A percentile compares a stretch with the other conserved stretches of the same genome.
Evolutionary conservation across 2,113 vertebrate genomes (phyloP).

Genomic region (Motacilla alba): DNA sequence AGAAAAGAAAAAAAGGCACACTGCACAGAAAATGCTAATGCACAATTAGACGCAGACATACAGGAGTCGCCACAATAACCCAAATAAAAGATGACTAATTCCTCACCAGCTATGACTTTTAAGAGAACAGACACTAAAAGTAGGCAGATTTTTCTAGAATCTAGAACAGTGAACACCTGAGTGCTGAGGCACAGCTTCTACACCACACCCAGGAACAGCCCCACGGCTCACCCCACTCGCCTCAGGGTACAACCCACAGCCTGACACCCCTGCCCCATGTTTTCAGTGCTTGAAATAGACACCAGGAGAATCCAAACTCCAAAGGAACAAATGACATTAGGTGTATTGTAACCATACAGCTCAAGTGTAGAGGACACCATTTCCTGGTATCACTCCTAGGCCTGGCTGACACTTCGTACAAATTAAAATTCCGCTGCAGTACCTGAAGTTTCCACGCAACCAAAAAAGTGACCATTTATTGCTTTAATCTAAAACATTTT

Average conservation of each 20-base stretch:
- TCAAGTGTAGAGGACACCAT: not conserved
- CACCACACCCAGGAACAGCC: not conserved
- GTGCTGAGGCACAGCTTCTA: not conserved
- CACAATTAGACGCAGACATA: not conserved
- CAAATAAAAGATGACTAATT: not conserved
- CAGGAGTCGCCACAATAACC: not conserved
- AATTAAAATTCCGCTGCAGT: not conserved
- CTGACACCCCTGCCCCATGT: not conserved
- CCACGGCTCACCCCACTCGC: fast-evolving
- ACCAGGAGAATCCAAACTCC: not conserved
- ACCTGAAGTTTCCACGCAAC: not conserved
- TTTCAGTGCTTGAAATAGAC: not conserved
- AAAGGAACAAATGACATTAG: not conserved
- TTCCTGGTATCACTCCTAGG: not conserved
- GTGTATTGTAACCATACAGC: not conserved
- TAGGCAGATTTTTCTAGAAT: not conserved
- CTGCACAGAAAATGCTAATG: not conserved
- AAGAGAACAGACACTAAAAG: not conserved
- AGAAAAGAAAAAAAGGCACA: not conserved
- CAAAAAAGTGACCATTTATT: not conserved
- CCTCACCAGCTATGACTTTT: not conserved
- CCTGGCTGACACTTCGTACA: not conserved
- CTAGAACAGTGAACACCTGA: fast-evolving
- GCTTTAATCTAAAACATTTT: not conserved
- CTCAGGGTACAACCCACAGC: not conserved